Conservation (phyloP, 2,113 vertebrate species). For the Myrmophylax atrothorax region DNA sequence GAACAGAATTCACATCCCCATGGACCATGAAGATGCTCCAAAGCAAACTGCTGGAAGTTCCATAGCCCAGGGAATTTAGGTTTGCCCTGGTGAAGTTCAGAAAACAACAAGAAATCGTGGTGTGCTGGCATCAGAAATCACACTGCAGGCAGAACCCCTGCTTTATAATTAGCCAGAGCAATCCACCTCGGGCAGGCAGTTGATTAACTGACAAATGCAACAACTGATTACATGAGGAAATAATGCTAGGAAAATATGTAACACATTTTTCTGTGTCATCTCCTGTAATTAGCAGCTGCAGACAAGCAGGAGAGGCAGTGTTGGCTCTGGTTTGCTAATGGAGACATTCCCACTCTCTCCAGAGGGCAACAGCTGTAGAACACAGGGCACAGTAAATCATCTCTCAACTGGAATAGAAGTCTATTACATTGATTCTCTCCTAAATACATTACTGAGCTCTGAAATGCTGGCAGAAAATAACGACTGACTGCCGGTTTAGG, state of each 20-base stretch:
- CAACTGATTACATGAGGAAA: background rate
- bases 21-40: background rate
- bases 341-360: background rate
- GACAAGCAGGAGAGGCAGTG: background rate
- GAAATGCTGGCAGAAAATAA: slow-evolving; percentile 14
- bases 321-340: background rate
- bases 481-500: background rate
- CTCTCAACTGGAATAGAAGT: background rate
- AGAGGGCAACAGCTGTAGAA: background rate
- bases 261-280: background rate
- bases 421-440: slow-evolving; percentile 17
- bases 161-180: background rate
- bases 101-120: background rate
- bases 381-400: background rate
- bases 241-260: slow-evolving; percentile 1
- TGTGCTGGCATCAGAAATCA: background rate
- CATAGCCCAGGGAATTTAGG: background rate
- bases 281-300: slow-evolving; percentile 11
- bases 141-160: background rate
- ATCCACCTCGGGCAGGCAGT: background rate
- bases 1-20: background rate
- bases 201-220: slow-evolving; percentile 25
- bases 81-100: background rate
- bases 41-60: background rate
- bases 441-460: background rate